Percentiles rank a stretch among this genome's conserved stretches.
phyloP scores from a whole-genome alignment of 2,797 vertebrate genomes.

The Sebastes itinus region DNA sequence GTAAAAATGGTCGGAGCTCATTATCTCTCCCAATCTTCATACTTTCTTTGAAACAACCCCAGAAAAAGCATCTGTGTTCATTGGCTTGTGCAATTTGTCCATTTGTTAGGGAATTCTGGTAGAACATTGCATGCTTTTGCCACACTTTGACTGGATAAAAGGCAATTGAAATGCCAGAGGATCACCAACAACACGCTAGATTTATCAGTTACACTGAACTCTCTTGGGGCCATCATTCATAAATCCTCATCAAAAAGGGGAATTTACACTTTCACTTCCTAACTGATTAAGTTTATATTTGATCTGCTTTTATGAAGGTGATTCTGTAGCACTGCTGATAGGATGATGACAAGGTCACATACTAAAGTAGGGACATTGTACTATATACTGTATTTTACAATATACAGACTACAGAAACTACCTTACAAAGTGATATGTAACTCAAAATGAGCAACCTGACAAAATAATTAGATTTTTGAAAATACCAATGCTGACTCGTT shows the following conservation, averaged over 20 bases:
- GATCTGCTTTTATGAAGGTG: background rate
- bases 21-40: background rate
- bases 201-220: background rate
- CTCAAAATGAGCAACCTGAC: background rate
- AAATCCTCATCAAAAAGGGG: slow-evolving; percentile 5
- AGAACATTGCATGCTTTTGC: slow-evolving; percentile 1
- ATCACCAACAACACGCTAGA: background rate
- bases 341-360: background rate
- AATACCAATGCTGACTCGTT: background rate
- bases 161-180: background rate
- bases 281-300: background rate
- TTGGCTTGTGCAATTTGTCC: slow-evolving; percentile 4
- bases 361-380: background rate
- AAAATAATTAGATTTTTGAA: background rate
- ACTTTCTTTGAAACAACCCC: background rate
- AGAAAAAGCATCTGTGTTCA: background rate
- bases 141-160: background rate
- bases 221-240: background rate
- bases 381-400: background rate
- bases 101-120: slow-evolving; percentile 12
- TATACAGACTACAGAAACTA: background rate
- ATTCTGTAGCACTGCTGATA: background rate
- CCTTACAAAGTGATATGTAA: background rate
- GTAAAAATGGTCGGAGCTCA: background rate
- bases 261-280: background rate